Evolutionary conservation across 1,140 invertebrate species (phyloP), one percentile per base, ranked within the genome.

Genomic region (Diachasma alloeum): DNA sequence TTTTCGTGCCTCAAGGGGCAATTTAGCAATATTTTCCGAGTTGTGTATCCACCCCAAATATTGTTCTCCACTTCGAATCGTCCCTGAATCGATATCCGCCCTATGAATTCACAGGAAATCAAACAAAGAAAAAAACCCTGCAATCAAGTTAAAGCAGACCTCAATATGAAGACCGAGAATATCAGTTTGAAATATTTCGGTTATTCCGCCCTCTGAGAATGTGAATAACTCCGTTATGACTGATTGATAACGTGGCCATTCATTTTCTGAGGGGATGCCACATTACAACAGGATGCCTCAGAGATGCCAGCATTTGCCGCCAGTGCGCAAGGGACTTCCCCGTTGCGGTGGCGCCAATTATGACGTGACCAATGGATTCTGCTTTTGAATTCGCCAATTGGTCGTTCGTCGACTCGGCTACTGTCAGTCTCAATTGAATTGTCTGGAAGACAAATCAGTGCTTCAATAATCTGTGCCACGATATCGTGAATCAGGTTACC

Each of bases 271-370:
- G 88, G 31, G 93, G 91, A 87, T 96, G 95, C 95, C 95, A 96
- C 94, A 95, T 96, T 10, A 94, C 94, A 48, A 96, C 93, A 0
- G 95, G 94, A 85, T 95, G 95, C 75, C 95, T 92, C 53, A 95
- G 90, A 19, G 94, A 94, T n/a, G 92, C 91, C 75, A 96, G 88
- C 95, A 96, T 96, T 87, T 96, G 95, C 80, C 93, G 93, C 95
- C 95, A 96, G 83, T 96, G 95, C 63, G 92, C 92, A n/a, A 94
- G 83, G 0, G 94, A 92, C 82, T 93, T 93, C 42, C 94, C 95
- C 3, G 90, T 90, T 0, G 93, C 91, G 77, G 93, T 91, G 36
- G 92, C 91, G 15, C 94, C 94, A 3, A 95, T 91, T 37, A 95
- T 93, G 24, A 96, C 93, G 84, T 95, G 94, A 1, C 94, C 94